Conservation (phyloP, 2,797 vertebrate genomes). For the Parotocinclus haroldoi region DNA sequence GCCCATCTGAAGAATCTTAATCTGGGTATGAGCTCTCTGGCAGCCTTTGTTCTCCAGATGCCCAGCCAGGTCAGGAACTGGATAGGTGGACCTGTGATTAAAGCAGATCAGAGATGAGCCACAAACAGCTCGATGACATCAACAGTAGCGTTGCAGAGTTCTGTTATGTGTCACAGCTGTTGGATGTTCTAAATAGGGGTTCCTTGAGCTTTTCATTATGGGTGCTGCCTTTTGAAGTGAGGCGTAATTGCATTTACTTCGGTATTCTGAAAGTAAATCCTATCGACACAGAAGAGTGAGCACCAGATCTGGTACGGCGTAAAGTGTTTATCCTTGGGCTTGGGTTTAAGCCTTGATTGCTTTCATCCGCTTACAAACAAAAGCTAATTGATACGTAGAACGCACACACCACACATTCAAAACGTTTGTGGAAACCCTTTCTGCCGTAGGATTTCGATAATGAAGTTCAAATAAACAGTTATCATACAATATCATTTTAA, state of each 20-base stretch:
- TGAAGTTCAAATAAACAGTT: no score
- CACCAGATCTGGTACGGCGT: neutral
- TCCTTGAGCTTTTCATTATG: neutral
- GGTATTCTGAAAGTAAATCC: neutral
- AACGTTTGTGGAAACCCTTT: no score
- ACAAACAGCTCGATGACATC: neutral
- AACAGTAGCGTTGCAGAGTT: neutral
- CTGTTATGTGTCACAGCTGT: neutral
- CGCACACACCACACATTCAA: no score
- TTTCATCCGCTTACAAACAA: no score
- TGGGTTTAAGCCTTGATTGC: no score
- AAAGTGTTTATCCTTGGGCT: no score
- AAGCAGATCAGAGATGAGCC: constrained; percentile 11
- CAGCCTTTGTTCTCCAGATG: constrained; percentile 31
- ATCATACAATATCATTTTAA: no score
- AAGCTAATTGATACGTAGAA: no score
- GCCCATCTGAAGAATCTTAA: constrained; percentile 34
- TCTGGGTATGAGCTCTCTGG: constrained; percentile 30
- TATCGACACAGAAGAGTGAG: neutral
- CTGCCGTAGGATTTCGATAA: no score
- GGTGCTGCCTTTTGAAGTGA: neutral
- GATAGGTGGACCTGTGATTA: constrained; percentile 20
- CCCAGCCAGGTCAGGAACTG: constrained; percentile 16
- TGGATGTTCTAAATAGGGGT: neutral
- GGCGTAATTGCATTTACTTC: no score